Evolutionary conservation across 1,140 invertebrate species (phyloP).

Genomic region (Homarus americanus): DNA sequence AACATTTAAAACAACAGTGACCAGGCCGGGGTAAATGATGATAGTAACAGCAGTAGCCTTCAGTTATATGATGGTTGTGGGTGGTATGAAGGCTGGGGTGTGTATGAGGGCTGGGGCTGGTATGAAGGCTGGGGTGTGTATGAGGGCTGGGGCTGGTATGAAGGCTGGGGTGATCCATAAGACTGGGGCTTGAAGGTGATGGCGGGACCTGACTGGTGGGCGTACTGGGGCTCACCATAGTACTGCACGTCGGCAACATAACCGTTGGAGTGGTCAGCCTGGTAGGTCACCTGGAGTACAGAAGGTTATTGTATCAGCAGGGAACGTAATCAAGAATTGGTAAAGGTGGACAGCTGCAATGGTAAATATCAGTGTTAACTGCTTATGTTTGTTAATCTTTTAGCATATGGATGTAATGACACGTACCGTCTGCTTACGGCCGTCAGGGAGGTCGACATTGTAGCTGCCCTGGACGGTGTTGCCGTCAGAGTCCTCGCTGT

Average conservation of each 20-base stretch:
- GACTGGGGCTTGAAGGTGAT: constrained; percentile 55
- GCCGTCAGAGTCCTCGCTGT: constrained; percentile 76
- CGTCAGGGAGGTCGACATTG: constrained; percentile 75
- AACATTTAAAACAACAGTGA: not conserved
- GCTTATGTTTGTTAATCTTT: not conserved
- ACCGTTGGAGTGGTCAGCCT: constrained; percentile 75
- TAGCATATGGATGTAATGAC: not conserved
- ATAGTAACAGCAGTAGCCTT: no score
- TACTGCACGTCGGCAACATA: constrained; percentile 64
- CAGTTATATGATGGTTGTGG: not conserved
- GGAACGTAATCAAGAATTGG: not conserved
- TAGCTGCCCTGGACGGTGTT: constrained; percentile 75
- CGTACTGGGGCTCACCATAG: constrained; percentile 46
- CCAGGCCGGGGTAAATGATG: not conserved
- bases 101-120: not conserved
- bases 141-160: constrained; percentile 40
- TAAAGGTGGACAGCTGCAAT: no score
- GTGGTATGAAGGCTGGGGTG: not conserved
- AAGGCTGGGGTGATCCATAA: no score
- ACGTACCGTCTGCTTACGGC: constrained; percentile 75
- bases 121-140: constrained; percentile 4
- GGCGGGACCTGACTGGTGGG: constrained; percentile 61
- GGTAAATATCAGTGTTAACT: not conserved
- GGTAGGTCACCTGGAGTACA: constrained; percentile 75
- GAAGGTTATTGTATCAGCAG: not conserved